Base-by-base conservation (phyloP, 2,888 invertebrate genomes). In the Meiosimyza platycephala region DNA sequence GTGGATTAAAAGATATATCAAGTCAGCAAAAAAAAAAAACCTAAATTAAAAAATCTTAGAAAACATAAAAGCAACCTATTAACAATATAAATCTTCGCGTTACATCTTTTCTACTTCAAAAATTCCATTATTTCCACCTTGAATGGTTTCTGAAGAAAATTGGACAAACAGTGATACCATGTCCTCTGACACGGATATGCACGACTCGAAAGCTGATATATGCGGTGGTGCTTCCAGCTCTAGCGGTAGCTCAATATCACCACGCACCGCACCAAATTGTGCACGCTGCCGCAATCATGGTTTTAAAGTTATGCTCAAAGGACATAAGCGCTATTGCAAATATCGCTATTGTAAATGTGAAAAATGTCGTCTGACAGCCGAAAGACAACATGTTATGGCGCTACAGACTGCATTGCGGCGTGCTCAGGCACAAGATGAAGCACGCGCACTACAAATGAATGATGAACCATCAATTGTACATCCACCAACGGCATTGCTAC, bases 201-300 rank as follows among this genome's bases (percentile, higher is more conserved):
- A 88, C 80, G 90, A 89, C 79, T 85, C 87, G 48, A 90, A 90
- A 81, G 87, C 88, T 83, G 89, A 89, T 75, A 83, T 89, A 60
- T 87, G 87, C 76, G 86, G 87, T 65, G 85, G 85, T 50, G 88
- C 89, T 62, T 88, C 89, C 76, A 87, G 85, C 76, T 85, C 85
- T 72, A 87, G 90, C 84, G 87, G 90, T 80, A 88, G 91, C 85
- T 90, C 91, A 71, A 87, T 89, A 72, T 90, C 90, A 63, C 92
- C 94, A 16, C 91, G 95, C 74, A 94, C 95, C 76, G 95, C 95
- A 9, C 96, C 96, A 18, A 96, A 95, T 88, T 97, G 97, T 87
- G 96, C 96, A 60, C 92, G 96, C 47, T 97, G 97, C 87, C 90
- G 95, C 75, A 97, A 97, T 89, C 97, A 97, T 88, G 91, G 93